A percentile compares a stretch with the other conserved stretches of the same genome.
These are phyloP conservation scores for Setipinna tenuifilis DNA, from an alignment of 2,797 vertebrate genomes.

Conservation along the genomic window DNA sequence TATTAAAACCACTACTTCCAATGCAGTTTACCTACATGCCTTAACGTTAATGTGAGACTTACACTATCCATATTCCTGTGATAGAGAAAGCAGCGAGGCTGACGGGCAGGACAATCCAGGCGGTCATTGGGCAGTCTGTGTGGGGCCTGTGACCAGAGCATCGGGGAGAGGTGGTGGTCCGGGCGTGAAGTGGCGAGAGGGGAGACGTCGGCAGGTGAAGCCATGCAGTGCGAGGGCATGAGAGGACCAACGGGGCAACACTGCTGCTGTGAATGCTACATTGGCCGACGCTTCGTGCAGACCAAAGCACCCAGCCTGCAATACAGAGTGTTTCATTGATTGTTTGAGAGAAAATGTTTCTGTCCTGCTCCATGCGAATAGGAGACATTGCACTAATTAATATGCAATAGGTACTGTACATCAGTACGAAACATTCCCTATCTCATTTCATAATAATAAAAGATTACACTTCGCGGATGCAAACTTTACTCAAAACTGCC, in stretches of 20 bases:
- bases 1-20: neutral
- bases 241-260: conserved; percentile 28
- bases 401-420: neutral
- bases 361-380: neutral
- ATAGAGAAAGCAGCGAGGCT: conserved; percentile 94
- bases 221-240: conserved; percentile 47
- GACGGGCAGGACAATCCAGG: conserved; percentile 94
- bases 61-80: conserved; percentile 97
- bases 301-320: neutral
- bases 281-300: conserved; percentile 20
- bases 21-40: neutral
- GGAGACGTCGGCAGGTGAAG: conserved; percentile 46
- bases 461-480: neutral
- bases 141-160: conserved; percentile 77
- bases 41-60: conserved; percentile 61
- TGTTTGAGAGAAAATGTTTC: neutral
- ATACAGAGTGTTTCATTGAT: neutral
- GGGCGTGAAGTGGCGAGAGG: conserved; percentile 34
- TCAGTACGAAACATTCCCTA: no score
- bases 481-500: neutral
- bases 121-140: conserved; percentile 90
- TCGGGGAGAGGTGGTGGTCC: conserved; percentile 69
- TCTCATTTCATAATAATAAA: no score
- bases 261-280: conserved; percentile 41
- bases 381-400: neutral